Percentiles rank a stretch among this genome's conserved stretches.
phyloP scores from a whole-genome alignment of 2,888 invertebrate genomes.

The Acanthosepion esculentum region DNA sequence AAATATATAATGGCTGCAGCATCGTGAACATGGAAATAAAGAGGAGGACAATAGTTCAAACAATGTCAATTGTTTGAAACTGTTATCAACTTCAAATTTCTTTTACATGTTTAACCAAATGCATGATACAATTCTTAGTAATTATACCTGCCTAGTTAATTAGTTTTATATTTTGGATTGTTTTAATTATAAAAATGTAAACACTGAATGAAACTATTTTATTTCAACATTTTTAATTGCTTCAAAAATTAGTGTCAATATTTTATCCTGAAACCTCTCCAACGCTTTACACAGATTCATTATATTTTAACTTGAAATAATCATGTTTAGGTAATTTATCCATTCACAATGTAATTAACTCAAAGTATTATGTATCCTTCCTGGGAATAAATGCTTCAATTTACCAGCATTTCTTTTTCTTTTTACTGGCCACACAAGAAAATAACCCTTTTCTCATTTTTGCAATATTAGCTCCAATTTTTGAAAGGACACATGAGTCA shows the following conservation, averaged over 20 bases:
- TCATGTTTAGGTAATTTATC: background rate
- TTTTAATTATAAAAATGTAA: background rate
- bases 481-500: background rate
- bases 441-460: background rate
- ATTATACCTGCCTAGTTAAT: background rate
- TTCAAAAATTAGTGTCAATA: background rate
- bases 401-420: background rate
- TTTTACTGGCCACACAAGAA: background rate
- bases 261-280: background rate
- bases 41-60: too few species aligned
- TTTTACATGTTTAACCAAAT: background rate
- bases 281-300: background rate
- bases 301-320: background rate
- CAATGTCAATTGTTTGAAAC: background rate
- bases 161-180: background rate
- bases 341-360: background rate
- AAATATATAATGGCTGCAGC: background rate
- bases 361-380: background rate
- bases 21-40: too few species aligned
- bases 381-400: background rate
- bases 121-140: background rate
- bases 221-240: constrained; percentile 6
- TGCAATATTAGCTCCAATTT: background rate
- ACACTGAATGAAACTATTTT: background rate
- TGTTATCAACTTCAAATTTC: background rate